Evolutionary conservation across 35 echinoderm and acorn worm genomes (phyloP), one percentile per base, ranked within the genome.

Genomic region (Holothuria glaberrima): DNA sequence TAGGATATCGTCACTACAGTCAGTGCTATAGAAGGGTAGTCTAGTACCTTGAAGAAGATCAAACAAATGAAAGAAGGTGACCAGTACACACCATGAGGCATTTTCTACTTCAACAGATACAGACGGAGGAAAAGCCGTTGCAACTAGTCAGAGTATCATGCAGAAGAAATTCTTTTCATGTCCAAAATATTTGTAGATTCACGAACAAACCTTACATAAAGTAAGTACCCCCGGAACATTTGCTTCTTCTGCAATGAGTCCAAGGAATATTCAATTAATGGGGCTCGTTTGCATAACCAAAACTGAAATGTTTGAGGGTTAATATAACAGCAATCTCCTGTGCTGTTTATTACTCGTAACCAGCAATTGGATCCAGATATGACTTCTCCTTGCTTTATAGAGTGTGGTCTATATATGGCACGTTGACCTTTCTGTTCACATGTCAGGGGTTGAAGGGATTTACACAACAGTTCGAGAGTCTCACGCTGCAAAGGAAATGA

Each of bases 281-380:
- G 69, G 36, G 26, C 18, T 13, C 69, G 24, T 36, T 70, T 30
- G 21, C 30, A 35, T 31, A 38, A 34, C 69, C 69, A 73, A 34
- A 73, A 73, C 24, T 73, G 69, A 35, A 73, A 73, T 32, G 69
- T 73, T 30, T 20, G 30, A 36, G 69, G 30, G 36, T 73, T 73
- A 38, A 73, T 73, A 12, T 73, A 73, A 73, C 69, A 73, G 50
- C 50, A 54, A 73, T 73, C 69, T 73, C 69, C 69, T 29, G 19
- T 36, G 31, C 69, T 73, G 31, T 73, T 73, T 9, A 73, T 20
- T 5, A 73, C 69, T 34, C 69, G 30, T 73, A 73, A 35, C 69
- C 69, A 73, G 16, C 69, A 73, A 28, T 34, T 73, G 17, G 18
- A 20, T 28, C 69, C 69, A 35, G 34, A 73, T 34, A 73, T 34